Base-by-base conservation (phyloP, 2,113 vertebrate genomes). In the Epinephelus fuscoguttatus region DNA sequence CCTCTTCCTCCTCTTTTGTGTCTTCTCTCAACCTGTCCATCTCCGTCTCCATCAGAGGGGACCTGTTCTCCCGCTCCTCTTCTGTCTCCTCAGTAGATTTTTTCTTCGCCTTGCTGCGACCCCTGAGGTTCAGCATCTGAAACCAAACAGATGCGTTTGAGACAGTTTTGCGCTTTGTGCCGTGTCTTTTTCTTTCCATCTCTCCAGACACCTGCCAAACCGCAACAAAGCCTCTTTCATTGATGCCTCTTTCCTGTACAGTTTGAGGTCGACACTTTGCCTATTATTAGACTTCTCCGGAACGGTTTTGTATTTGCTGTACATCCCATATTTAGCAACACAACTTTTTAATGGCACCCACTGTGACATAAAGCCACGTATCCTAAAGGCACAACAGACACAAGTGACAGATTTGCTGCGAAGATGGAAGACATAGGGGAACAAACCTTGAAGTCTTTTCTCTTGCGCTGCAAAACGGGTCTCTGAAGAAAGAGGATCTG, bases 401-500 rank as follows among this genome's bases (percentile, higher is more conserved):
- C 90, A 93, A 87, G 94, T 88, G 91, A 92, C 88, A 90, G 91
- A 75, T 47, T 23, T 71, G 67, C 66, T 4, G 53, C 4, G 2
- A 42, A 81, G 84, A 81, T 61, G 53, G 82, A 78, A 78, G 63
- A 70, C 61, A 69, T 45, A 56, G 67, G 73, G 49, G 72, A 75
- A 73, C 91, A 61, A 83, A 99, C 98, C 97, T 97, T 98, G 73
- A 97, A 96, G 84, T 98, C 97, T 93, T 97, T 98, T 90, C 96
- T 98, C 96, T 96, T 98, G 91, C 97, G 97, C 91, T 97, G 96
- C 92, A 99, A 93, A 85, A 96, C 90, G 0, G 98, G 97, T 95
- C 98, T 97, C 96, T 99, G 98, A 90, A 99, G 97, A 92, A 99
- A 99, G 82, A 99, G 96, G 86, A 99, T 97, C 92, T 99, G 98